A percentile compares a stretch with the other conserved stretches of the same genome.
phyloP scores from a whole-genome alignment of 2,113 vertebrate species.

The Lepus americanus region DNA sequence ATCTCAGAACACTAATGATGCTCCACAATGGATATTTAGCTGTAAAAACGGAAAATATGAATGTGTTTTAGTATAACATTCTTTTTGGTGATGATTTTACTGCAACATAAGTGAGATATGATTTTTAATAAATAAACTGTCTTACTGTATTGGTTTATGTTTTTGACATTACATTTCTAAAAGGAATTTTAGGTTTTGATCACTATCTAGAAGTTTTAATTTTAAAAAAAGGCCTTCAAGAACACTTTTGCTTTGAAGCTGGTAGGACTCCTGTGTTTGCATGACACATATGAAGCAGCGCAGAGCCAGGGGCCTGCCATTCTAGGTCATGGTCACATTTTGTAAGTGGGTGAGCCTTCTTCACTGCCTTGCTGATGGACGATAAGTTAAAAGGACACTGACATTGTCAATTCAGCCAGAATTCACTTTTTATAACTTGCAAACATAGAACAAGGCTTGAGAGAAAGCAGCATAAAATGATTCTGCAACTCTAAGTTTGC shows the following conservation, averaged over 20 bases:
- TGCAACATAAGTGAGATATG: neutral
- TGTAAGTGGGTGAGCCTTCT: neutral
- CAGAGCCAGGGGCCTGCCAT: neutral
- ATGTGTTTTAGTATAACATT: neutral
- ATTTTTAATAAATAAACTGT: constrained; percentile 28
- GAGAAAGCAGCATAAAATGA: neutral
- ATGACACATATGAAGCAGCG: neutral
- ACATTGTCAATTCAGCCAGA: neutral
- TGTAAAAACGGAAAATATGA: neutral
- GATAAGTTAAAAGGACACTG: constrained; percentile 16
- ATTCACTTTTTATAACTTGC: neutral
- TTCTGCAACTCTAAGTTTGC: constrained; percentile 14
- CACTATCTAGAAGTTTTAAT: constrained; percentile 35
- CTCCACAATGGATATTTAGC: neutral
- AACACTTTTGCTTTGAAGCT: constrained; percentile 47
- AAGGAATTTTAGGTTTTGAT: constrained; percentile 54
- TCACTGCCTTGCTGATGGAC: neutral
- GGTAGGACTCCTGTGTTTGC: neutral
- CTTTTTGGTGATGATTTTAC: neutral
- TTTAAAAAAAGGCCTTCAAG: constrained; percentile 45
- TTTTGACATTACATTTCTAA: constrained; percentile 43
- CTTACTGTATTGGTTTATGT: neutral
- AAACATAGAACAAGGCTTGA: constrained; percentile 10
- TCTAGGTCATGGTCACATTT: neutral
- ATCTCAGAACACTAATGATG: neutral